phyloP scores from a whole-genome alignment of 2,113 vertebrate genomes.

The Barnardius zonarius region DNA sequence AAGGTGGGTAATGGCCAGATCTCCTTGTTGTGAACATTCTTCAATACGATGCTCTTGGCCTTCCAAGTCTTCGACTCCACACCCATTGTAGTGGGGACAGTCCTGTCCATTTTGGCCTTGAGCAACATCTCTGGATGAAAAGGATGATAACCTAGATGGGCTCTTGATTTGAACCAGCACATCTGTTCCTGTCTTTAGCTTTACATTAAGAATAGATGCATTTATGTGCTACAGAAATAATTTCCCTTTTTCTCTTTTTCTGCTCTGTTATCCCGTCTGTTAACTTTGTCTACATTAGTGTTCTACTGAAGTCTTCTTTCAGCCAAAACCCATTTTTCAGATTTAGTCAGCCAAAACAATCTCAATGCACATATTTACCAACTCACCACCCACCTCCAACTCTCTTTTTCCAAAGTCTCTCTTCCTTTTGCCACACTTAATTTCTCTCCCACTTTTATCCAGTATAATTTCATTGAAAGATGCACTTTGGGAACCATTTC shows the following conservation, averaged over 20 bases:
- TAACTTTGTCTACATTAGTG: neutral
- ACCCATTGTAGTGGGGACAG: too few relatives aligned
- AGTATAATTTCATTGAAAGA: neutral
- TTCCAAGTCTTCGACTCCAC: neutral
- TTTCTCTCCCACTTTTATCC: neutral
- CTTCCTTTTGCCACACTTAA: neutral
- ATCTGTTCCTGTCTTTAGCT: neutral
- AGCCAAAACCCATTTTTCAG: neutral
- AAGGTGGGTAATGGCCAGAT: neutral
- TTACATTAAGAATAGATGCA: neutral
- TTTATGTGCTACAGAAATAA: neutral
- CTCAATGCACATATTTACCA: neutral
- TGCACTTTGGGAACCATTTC: neutral
- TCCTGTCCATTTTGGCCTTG: neutral
- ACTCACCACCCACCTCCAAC: neutral
- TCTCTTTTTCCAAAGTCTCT: neutral
- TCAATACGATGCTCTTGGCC: neutral
- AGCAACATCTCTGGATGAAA: neutral
- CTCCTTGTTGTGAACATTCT: neutral
- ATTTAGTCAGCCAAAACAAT: neutral
- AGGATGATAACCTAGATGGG: neutral
- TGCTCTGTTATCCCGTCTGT: neutral
- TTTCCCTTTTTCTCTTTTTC: neutral
- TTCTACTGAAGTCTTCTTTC: neutral
- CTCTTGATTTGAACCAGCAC: neutral